Evolutionary conservation across 2,797 vertebrate species (phyloP), one percentile per base, ranked within the genome.

Genomic region (Anguilla marmorata): DNA sequence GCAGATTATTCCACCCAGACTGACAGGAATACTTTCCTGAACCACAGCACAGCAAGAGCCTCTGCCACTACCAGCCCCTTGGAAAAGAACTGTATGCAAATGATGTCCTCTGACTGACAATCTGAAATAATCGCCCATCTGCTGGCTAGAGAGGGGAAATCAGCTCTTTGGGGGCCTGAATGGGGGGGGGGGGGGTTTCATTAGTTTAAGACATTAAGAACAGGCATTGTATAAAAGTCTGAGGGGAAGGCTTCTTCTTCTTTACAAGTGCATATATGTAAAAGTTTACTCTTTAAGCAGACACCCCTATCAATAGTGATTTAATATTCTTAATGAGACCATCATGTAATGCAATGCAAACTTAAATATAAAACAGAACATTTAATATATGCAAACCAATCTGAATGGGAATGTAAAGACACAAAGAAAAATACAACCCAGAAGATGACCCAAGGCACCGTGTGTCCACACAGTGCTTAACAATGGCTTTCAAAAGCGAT

Each of bases 121-220:
- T 76, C 37, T 79, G 41, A 84, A 76, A 88, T 88, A 88, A 88
- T 88, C 84, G 72, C 87, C 84, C 72, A 85, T 88, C 84, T 85
- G 84, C 80, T 45, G 27, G 83, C 54, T 63, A 87, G 76, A 19
- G n/a, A 83, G 56, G 19, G 86, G 66, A 37, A 87, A 30, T 66
- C 58, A 24, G 45, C 74, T 79, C 37, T 14, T 41, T 9, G 50
- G 27, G 72, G 76, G 33, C 27, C 37, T 74, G 27, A 12, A 9
- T 1, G 3, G 24, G 79, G 45, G 79, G 74, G 33, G 69, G 69
- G 27, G 69, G 27, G 69, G 37, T 0, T 50, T 48, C 79, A 82
- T 21, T 48, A 45, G 79, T 82, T 82, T 82, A 50, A n/a, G 79
- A 82, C 48, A 82, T 21, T 82, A 86, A 74, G 30, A 54, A 24